Base-by-base conservation (phyloP, 2,888 invertebrate genomes). In the Drosophila tripunctata region DNA sequence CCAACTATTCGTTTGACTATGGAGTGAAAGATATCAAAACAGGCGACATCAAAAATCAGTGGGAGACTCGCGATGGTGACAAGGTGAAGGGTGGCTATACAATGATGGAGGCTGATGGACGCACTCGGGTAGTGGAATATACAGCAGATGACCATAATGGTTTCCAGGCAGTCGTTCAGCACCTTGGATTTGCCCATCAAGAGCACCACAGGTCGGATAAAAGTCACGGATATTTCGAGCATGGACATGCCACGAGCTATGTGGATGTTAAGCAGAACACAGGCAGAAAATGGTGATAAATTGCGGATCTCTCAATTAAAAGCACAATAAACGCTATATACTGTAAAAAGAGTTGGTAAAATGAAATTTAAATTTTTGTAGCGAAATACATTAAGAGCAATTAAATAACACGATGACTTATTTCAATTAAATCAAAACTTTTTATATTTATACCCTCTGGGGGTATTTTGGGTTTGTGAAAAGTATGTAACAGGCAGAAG, bases 61-160 rank as follows among this genome's bases (percentile, higher is more conserved):
- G 92, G 89, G 93, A 93, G 87, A 91, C 92, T 52, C 91, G 93
- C 33, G 92, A 93, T 78, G 93, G 93, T 10, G 93, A 92, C 75
- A 86, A 88, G 63, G 93, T 93, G 15, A 93, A 93, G 76, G 90
- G 91, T 72, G 76, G 88, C 30, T 93, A 93, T 76, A 91, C 91
- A 15, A 83, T 93, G 24, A 91, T 92, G 67, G 92, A 92, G 88
- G 89, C 92, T n/a, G 92, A 92, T 73, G 92, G 92, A 35, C 92
- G 92, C 14, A 92, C 92, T 55, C 89, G 93, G 73, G 83, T 93
- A 65, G 92, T 92, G n/a, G 92, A 92, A 78, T 92, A 92, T 75
- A 89, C 90, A 15, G 91, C 92, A 4, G 92, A 92, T 70, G 90
- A 91, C 68, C 92, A 92, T 55, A 91, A 91, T 48, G 92, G 92